phyloP scores from a whole-genome alignment of 2,888 invertebrate genomes.

The Coleophora deauratella region DNA sequence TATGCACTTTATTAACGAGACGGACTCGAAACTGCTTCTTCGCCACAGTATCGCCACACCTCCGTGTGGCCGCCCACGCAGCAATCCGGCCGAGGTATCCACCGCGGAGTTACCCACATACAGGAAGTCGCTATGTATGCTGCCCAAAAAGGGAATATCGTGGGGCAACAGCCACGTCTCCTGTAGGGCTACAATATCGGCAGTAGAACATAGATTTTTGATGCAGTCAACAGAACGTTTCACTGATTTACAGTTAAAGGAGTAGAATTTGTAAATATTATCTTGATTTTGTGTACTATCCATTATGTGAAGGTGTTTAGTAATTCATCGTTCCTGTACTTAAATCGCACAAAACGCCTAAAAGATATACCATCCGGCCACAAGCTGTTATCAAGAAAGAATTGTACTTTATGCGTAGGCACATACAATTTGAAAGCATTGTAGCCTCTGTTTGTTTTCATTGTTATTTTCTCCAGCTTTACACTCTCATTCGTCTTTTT shows the following conservation, averaged over 20 bases:
- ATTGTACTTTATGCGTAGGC: constrained; percentile 12
- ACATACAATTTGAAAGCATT: constrained; percentile 20
- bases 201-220: neutral
- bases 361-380: constrained; percentile 22
- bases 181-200: constrained; percentile 1
- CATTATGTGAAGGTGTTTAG: neutral
- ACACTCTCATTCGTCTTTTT: constrained; percentile 14
- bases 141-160: neutral
- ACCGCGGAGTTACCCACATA: constrained; percentile 5
- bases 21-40: constrained; percentile 1
- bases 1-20: constrained; percentile 2
- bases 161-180: constrained; percentile 4
- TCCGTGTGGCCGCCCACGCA: constrained; percentile 7
- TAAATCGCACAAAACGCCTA: constrained; percentile 19
- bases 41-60: constrained; percentile 7
- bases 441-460: constrained; percentile 9
- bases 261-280: constrained; percentile 11
- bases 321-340: neutral
- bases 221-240: constrained; percentile 3
- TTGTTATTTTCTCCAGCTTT: constrained; percentile 5
- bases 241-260: constrained; percentile 2
- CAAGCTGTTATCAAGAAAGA: constrained; percentile 16
- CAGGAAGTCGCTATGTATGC: neutral
- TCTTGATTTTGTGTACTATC: constrained; percentile 2
- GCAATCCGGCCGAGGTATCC: constrained; percentile 1